Evolutionary conservation across 2,888 invertebrate genomes (phyloP), one percentile per base, ranked within the genome.

Genomic region (Drosophila monieri): DNA sequence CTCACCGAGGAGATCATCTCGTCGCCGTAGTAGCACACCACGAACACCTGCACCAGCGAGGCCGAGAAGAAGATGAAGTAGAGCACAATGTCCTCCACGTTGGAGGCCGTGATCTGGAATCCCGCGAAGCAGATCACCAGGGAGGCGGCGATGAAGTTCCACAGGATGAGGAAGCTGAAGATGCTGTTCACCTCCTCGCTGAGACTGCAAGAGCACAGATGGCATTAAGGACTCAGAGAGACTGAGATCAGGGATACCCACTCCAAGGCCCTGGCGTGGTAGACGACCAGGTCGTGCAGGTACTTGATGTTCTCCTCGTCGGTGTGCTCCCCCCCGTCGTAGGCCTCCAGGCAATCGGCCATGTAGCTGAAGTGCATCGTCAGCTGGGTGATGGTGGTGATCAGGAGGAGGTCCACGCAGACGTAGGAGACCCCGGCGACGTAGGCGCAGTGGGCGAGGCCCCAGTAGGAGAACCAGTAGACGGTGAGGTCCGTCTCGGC

Each of bases 121-220:
- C 90, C 90, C 21, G 89, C 88, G 44, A 91, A 88, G 49, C 91
- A 91, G 21, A 91, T 88, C 1, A 89, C 90, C 73, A 89, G 37
- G 0, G 91, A 90, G 6, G 91, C 88, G n/a, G 89, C 84, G 12
- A 91, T 58, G 47, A 91, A 90, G 61, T 91, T 90, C 66, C 90
- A 77, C 3, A 90, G 52, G 15, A 91, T 78, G 3, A 90, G 88
- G 51, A 89, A 79, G 54, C 87, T 85, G 5, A 89, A 89, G 41
- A 89, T 89, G 30, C 52, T 74, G 67, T 90, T 89, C 3, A 89
- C 64, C 56, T 84, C 70, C 55, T 83, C 84, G 65, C 78, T 79
- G 14, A 89, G 71, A 6, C 88, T 89, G 55, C 4, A 61, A 70
- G 8, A 6, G 1, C 15, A 9, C 1, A 8, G 12, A 4, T 3